Evolutionary conservation across 2,113 vertebrate genomes (phyloP).

Genomic region (Otus sunia): DNA sequence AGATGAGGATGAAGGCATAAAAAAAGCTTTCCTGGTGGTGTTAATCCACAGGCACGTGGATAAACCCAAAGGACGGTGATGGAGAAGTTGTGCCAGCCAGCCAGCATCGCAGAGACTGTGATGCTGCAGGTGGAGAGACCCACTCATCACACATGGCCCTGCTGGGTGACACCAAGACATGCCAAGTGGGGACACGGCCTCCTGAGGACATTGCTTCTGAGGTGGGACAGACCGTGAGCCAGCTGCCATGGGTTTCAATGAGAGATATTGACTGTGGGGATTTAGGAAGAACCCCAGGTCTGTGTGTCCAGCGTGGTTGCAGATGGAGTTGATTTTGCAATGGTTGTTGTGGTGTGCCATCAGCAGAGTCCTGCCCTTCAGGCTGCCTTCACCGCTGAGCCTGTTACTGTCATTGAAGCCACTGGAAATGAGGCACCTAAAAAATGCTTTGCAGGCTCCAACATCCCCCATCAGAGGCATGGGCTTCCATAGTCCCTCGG

Average conservation of each 20-base stretch:
- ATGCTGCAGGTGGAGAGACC: not conserved
- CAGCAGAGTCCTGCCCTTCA: not conserved
- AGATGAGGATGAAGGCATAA: not conserved
- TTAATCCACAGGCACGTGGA: not conserved
- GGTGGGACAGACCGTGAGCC: rapidly evolving
- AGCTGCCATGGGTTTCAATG: not conserved
- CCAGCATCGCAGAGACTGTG: not conserved
- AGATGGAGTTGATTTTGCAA: not conserved
- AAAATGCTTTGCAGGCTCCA: not conserved
- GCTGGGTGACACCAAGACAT: not conserved
- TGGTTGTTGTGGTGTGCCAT: too few relatives aligned
- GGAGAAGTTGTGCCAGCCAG: not conserved
- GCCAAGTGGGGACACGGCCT: not conserved
- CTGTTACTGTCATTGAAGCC: not conserved
- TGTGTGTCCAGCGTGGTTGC: rapidly evolving
- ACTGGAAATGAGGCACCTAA: not conserved
- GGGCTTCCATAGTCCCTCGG: not conserved
- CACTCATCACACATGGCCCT: rapidly evolving
- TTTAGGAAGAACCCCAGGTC: not conserved
- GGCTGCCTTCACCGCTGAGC: not conserved
- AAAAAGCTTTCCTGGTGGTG: not conserved
- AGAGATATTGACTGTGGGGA: not conserved
- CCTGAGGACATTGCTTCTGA: not conserved
- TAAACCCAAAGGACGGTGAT: not conserved
- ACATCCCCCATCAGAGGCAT: rapidly evolving